These are phyloP conservation scores for Muscicapa comitata DNA, from an alignment of 2,797 vertebrate genomes.

Conservation along the genomic window DNA sequence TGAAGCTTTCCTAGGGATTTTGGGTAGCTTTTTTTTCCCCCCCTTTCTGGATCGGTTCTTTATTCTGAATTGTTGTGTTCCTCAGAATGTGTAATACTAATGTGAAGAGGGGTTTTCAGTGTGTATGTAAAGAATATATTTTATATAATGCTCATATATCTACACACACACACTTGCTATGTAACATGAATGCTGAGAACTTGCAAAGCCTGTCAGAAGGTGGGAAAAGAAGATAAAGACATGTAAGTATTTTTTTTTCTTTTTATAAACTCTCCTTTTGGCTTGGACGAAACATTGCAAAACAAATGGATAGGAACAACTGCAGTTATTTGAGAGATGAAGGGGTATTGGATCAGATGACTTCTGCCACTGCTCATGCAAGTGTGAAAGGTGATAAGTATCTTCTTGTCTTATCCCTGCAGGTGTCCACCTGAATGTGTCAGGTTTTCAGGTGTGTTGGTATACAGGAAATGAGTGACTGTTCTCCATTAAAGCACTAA, in stretches of 20 bases:
- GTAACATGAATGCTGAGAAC: neutral
- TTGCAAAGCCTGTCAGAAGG: neutral
- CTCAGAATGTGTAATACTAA: neutral
- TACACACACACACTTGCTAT: neutral
- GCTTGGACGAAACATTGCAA: neutral
- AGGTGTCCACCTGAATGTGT: neutral
- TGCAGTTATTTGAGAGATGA: neutral
- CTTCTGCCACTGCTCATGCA: neutral
- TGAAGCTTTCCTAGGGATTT: conserved; percentile 15
- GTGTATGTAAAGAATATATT: conserved; percentile 49
- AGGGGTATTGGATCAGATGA: neutral
- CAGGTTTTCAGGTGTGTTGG: neutral
- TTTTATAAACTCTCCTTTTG: neutral
- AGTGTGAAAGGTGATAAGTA: neutral
- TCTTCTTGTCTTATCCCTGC: neutral
- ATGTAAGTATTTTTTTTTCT: conserved; percentile 16
- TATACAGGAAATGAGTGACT: neutral
- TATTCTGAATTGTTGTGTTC: neutral
- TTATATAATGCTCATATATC: conserved; percentile 37
- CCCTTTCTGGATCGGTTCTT: neutral
- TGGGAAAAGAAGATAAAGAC: conserved; percentile 12
- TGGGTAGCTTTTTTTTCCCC: neutral
- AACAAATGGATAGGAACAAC: neutral
- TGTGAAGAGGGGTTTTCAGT: neutral
- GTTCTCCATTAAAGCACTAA: neutral